Evolutionary conservation across 2,888 invertebrate genomes (phyloP).

Genomic region (Pheosia gnoma): DNA sequence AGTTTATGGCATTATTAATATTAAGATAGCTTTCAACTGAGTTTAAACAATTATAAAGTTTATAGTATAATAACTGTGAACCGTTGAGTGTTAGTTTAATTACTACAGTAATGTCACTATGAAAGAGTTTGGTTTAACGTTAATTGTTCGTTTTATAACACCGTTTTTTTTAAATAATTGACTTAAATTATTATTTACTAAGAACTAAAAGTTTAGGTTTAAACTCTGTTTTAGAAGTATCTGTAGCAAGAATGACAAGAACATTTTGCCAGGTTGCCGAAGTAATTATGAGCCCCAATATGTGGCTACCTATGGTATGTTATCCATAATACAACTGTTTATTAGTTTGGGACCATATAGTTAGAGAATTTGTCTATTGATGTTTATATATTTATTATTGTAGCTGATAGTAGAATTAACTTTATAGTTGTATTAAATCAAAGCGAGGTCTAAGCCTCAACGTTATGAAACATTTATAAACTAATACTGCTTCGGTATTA

Average conservation of each 20-base stretch:
- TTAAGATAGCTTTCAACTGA: conserved; percentile 39
- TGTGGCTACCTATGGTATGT: no score
- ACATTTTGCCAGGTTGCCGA: no score
- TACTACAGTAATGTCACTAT: neutral
- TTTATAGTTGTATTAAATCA: neutral
- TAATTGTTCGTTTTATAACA: neutral
- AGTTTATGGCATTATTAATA: conserved; percentile 44
- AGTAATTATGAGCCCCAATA: no score
- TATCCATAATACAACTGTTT: no score
- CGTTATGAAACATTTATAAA: neutral
- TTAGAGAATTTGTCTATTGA: no score
- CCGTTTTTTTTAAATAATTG: no score
- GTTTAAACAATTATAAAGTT: conserved; percentile 29
- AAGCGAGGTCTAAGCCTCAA: neutral
- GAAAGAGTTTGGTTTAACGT: neutral
- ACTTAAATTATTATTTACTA: no score
- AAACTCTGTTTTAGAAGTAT: no score
- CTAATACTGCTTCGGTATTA: neutral
- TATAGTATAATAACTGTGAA: neutral
- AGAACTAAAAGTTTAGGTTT: no score
- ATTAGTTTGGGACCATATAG: no score
- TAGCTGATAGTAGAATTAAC: neutral
- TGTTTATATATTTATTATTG: no score
- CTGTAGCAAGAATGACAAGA: no score
- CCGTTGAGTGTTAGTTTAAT: neutral